These are phyloP conservation scores for Uria aalge DNA, from an alignment of 2,113 vertebrate genomes.

Conservation along the genomic window DNA sequence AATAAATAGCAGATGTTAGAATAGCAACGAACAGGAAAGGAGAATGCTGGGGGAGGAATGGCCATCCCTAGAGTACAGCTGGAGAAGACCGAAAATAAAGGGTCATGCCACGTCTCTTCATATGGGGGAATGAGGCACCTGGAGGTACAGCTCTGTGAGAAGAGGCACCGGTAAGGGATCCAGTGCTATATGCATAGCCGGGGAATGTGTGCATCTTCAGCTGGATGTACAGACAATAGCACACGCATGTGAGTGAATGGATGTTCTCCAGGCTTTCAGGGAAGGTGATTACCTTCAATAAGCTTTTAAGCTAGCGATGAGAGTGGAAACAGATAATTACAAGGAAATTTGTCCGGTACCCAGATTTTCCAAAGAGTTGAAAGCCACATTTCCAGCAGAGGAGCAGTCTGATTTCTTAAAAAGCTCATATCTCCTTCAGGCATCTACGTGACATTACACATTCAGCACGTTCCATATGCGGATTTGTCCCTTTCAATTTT, in stretches of 20 bases:
- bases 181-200: neutral
- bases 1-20: neutral
- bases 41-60: neutral
- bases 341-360: neutral
- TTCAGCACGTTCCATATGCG: neutral
- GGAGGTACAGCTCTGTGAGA: neutral
- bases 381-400: neutral
- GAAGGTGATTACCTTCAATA: neutral
- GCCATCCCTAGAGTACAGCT: neutral
- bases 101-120: accelerated
- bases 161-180: neutral
- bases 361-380: neutral
- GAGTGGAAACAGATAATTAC: neutral
- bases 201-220: neutral
- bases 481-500: neutral
- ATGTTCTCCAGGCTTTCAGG: neutral
- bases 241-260: neutral
- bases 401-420: neutral
- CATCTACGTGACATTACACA: accelerated
- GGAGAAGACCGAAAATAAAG: neutral
- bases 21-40: neutral
- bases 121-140: neutral
- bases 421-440: neutral
- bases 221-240: neutral
- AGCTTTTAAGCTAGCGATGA: neutral